Percentiles rank a stretch among this genome's conserved stretches.
These are phyloP conservation scores for Anas flavirostris DNA, from an alignment of 2,797 vertebrate species.

Conservation along the genomic window DNA sequence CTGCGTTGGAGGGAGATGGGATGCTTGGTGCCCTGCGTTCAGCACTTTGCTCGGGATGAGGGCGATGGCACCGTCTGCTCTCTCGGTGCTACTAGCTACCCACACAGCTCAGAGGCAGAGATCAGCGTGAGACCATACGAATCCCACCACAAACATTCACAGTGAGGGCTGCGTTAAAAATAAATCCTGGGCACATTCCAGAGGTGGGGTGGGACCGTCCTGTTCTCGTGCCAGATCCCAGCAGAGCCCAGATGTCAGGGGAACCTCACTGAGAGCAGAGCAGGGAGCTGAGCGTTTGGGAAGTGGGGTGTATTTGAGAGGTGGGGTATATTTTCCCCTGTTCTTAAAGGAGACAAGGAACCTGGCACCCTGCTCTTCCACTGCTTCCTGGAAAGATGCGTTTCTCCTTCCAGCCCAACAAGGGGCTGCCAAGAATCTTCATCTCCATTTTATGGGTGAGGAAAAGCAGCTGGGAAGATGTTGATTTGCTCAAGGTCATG, in stretches of 20 bases:
- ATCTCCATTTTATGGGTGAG: constrained; percentile 18
- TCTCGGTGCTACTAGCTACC: neutral
- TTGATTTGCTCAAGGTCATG: neutral
- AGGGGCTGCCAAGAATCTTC: neutral
- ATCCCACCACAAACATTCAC: constrained; percentile 9
- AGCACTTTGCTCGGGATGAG: neutral
- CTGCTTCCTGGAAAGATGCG: neutral
- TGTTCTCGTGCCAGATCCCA: neutral
- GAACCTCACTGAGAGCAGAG: neutral
- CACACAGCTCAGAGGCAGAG: neutral
- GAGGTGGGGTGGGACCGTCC: neutral
- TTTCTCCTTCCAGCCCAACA: neutral
- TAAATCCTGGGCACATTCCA: constrained; percentile 27
- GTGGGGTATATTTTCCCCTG: neutral
- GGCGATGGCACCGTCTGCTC: accelerated
- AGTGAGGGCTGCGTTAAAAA: constrained; percentile 20
- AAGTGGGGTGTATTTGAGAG: neutral
- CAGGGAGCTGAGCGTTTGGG: neutral
- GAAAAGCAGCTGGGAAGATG: constrained; percentile 9
- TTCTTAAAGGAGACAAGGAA: neutral
- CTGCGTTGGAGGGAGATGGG: neutral
- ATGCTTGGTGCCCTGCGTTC: neutral
- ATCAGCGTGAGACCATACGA: neutral
- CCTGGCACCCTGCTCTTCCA: neutral
- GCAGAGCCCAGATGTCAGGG: constrained; percentile 6